Percentiles rank a stretch among this genome's conserved stretches.
Evolutionary conservation across 2,888 invertebrate species (phyloP).

Genomic region (Hydriomena furcata): DNA sequence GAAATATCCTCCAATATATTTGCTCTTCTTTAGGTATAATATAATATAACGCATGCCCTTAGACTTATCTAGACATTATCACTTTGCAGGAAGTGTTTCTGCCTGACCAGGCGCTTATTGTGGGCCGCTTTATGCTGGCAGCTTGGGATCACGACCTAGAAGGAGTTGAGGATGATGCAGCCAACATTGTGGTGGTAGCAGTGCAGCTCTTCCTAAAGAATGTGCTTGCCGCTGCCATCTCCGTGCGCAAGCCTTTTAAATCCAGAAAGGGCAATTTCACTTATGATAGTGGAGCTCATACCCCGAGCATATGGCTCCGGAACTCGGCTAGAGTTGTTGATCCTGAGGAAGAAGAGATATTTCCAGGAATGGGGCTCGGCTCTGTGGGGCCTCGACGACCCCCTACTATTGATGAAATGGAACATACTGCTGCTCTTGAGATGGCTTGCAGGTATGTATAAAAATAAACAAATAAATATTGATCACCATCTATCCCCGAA

Average conservation of each 20-base stretch:
- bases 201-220: constrained; percentile 92
- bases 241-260: constrained; percentile 91
- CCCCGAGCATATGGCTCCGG: constrained; percentile 91
- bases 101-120: constrained; percentile 92
- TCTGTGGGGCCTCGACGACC: constrained; percentile 86
- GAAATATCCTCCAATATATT: too few species aligned
- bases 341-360: constrained; percentile 74
- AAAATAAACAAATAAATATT: too few species aligned
- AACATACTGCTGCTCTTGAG: constrained; percentile 89
- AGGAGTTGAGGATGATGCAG: constrained; percentile 92
- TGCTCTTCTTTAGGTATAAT: too few species aligned
- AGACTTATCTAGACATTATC: too few species aligned
- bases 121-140: constrained; percentile 91
- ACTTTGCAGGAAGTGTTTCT: constrained; percentile 88
- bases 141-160: constrained; percentile 95
- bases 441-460: constrained; percentile 84
- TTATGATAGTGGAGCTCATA: constrained; percentile 89
- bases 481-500: too few species aligned
- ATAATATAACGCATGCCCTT: too few species aligned
- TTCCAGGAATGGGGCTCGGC: neutral
- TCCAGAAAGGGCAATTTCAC: constrained; percentile 20
- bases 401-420: constrained; percentile 88
- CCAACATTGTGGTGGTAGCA: constrained; percentile 91
- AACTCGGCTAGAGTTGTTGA: constrained; percentile 86
- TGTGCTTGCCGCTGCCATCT: constrained; percentile 89